Conservation (phyloP, 2,797 vertebrate species). For the Phoxinus dragarum region DNA sequence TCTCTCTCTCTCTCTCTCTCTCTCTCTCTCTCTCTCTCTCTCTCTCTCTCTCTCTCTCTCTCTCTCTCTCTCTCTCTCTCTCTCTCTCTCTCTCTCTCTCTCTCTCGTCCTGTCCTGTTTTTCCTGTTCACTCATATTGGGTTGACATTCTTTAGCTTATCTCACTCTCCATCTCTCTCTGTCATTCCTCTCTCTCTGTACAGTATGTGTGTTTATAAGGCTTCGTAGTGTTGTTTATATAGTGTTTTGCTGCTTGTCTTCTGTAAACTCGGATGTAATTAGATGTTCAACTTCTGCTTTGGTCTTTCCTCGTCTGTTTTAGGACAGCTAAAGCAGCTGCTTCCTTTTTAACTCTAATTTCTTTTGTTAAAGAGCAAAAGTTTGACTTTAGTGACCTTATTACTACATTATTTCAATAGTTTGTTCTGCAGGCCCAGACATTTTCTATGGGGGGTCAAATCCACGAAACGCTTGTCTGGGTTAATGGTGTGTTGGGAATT, state of each 20-base stretch:
- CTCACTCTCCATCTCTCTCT: not conserved
- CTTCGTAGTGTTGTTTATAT: slow-evolving; percentile 49
- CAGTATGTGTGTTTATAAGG: slow-evolving; percentile 40
- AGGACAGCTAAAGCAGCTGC: not conserved
- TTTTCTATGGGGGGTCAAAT: not conserved
- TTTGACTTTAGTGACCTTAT: not conserved
- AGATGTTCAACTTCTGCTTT: slow-evolving; percentile 41
- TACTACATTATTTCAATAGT: not conserved
- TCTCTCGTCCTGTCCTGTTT: not conserved
- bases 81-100: not conserved
- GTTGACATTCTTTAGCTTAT: slow-evolving; percentile 16
- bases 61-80: not conserved
- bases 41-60: not conserved
- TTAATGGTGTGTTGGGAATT: slow-evolving; percentile 17
- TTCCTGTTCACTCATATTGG: not conserved
- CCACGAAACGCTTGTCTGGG: not conserved
- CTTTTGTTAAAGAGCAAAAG: not conserved
- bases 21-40: not conserved
- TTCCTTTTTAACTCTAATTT: too few relatives aligned
- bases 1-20: not conserved
- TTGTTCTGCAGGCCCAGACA: not conserved
- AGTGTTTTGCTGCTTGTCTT: slow-evolving; percentile 38
- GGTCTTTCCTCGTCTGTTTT: slow-evolving; percentile 39
- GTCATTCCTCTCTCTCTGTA: not conserved
- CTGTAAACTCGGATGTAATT: slow-evolving; percentile 53